Evolutionary conservation across 2,113 vertebrate genomes (phyloP).

Genomic region (Falcunculus frontatus): DNA sequence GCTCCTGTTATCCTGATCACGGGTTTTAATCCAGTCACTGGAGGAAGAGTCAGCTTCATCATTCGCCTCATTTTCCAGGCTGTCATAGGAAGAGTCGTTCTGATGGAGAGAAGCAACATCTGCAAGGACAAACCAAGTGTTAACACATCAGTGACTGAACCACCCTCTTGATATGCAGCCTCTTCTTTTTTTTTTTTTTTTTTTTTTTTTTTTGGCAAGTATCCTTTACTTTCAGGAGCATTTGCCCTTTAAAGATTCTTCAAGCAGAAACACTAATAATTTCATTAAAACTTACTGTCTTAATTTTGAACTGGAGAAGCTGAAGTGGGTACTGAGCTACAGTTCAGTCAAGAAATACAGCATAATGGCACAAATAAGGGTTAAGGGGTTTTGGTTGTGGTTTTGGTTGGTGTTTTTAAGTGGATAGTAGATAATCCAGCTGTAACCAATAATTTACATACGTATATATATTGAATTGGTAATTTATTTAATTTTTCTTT

Average conservation of each 20-base stretch:
- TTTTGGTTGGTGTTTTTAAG: neutral
- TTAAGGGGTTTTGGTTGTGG: fast-evolving
- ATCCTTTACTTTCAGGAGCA: neutral
- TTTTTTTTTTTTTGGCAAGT: neutral
- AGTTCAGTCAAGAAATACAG: neutral
- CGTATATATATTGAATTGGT: neutral
- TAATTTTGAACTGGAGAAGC: neutral
- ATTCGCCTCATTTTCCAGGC: constrained; percentile 88
- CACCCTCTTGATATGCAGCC: neutral
- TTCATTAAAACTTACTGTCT: neutral
- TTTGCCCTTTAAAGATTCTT: neutral
- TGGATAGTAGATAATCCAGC: neutral
- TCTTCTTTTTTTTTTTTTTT: neutral
- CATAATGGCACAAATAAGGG: neutral
- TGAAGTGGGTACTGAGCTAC: neutral
- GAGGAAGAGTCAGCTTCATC: constrained; percentile 84
- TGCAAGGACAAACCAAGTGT: constrained; percentile 53
- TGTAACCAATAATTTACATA: neutral
- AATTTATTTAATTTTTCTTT: neutral
- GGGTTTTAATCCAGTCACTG: constrained; percentile 68
- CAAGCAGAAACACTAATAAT: neutral
- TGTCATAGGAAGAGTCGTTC: constrained; percentile 92
- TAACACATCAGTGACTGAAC: neutral
- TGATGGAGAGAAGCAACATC: constrained; percentile 85
- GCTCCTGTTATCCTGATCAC: constrained; percentile 83